Evolutionary conservation across 2,113 vertebrate species (phyloP).

Genomic region (Prolemur simus): DNA sequence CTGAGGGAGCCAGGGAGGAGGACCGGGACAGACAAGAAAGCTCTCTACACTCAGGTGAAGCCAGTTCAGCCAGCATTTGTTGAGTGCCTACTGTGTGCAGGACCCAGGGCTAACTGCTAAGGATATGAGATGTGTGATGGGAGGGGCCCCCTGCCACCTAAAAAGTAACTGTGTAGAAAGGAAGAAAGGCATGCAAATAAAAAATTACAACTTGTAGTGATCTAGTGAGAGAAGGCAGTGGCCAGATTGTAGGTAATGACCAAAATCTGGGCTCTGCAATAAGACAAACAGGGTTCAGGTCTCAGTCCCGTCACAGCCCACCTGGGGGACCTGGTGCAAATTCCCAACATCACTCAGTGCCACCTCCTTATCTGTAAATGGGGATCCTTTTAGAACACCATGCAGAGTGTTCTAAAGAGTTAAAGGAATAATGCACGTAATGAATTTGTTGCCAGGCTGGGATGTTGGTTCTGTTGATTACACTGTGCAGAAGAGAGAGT

Average conservation of each 20-base stretch:
- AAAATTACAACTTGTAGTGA: background rate
- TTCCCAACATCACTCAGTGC: background rate
- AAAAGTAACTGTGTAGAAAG: background rate
- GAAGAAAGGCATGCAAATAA: background rate
- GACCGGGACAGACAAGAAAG: background rate
- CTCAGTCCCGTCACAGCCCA: background rate
- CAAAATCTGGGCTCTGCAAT: background rate
- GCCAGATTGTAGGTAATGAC: background rate
- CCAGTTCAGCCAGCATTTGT: background rate
- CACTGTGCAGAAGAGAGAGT: background rate
- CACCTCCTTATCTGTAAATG: background rate
- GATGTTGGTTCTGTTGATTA: background rate
- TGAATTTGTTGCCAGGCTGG: background rate
- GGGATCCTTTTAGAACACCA: background rate
- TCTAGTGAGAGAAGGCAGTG: background rate
- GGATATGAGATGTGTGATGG: background rate
- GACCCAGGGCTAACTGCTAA: background rate
- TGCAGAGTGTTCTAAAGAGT: background rate
- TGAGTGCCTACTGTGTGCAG: background rate
- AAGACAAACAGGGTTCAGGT: background rate
- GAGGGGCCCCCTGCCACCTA: background rate
- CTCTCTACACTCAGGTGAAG: background rate
- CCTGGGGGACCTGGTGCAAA: background rate
- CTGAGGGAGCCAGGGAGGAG: background rate
- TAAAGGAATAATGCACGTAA: fast-evolving